Evolutionary conservation across 2,797 vertebrate species (phyloP), one percentile per base, ranked within the genome.

Genomic region (Thripadectes ignobilis): DNA sequence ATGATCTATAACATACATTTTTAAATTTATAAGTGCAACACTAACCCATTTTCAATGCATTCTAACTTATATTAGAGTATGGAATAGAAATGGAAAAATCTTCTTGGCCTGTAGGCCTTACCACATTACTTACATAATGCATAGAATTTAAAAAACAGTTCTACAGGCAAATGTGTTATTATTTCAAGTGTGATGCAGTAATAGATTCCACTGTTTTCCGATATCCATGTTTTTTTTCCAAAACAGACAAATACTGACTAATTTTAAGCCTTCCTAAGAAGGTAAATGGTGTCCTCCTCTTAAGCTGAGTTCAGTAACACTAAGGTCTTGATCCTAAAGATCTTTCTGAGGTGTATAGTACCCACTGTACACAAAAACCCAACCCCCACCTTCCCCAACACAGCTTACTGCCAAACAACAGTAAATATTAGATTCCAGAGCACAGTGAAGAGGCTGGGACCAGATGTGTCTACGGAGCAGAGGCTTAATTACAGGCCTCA

Each of bases 401-500:
- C 3, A 11, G 0, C 0, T 59, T 75, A 63, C 34, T 83, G 57
- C 20, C 79, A 92, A 91, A 88, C 8, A 55, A 45, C 22, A 51
- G 63, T 73, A 89, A 87, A 92, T 88, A 29, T 77, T 69, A 57
- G 29, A 89, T 96, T 92, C 88, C 86, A 88, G 68, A 88, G 22
- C 46, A 55, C 38, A 83, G 32, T 66, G 58, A 71, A 88, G 55
- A 89, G 75, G 39, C 80, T 92, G 26, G 63, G 88, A 95, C 39
- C 92, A 95, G 88, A 95, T 95, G 92, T 61, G 84, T 67, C 90
- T 91, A 26, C 67, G 61, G 89, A 95, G 94, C 68, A 85, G 72
- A 95, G 14, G 68, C 49, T 95, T 96, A 94, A 96, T 93, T 96
- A 94, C 78, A 95, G 93, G 85, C 27, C 67, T 85, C 0, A 2